These are phyloP conservation scores for Argyrosomus regius DNA, from an alignment of 2,797 vertebrate species.

Conservation along the genomic window DNA sequence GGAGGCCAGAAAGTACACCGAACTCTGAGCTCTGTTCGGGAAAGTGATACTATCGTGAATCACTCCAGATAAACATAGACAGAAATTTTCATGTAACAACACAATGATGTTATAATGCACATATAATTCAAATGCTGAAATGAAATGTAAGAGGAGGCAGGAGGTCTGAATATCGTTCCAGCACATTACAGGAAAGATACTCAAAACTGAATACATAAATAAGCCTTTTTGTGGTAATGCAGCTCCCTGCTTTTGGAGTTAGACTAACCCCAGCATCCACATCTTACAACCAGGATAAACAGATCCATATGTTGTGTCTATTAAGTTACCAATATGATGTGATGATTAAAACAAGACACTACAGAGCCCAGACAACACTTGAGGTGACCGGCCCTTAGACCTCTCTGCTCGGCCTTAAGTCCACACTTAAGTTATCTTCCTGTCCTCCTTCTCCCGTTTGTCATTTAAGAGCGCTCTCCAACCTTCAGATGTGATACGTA, in stretches of 20 bases:
- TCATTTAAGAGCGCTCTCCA: constrained; percentile 33
- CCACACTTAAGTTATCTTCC: constrained; percentile 23
- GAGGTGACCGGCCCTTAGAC: background rate
- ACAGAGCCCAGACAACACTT: constrained; percentile 25
- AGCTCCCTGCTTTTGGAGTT: background rate
- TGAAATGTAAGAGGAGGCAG: constrained; percentile 16
- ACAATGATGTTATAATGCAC: background rate
- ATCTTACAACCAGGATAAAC: constrained; percentile 33
- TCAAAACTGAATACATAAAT: constrained; percentile 11
- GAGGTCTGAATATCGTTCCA: background rate
- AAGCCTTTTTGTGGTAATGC: background rate
- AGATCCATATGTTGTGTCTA: constrained; percentile 43
- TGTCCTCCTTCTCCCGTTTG: constrained; percentile 43
- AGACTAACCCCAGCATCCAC: background rate
- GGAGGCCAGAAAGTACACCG: constrained; percentile 40
- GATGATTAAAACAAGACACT: constrained; percentile 39
- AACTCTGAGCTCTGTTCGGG: constrained; percentile 53
- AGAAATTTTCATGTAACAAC: constrained; percentile 11
- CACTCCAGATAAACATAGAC: constrained; percentile 50
- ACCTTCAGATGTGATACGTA: constrained; percentile 54
- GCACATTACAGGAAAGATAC: background rate
- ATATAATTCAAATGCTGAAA: background rate
- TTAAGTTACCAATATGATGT: constrained; percentile 32
- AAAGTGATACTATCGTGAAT: constrained; percentile 71
- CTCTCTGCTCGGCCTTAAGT: constrained; percentile 12